Evolutionary conservation across 2,113 vertebrate species (phyloP), one percentile per base, ranked within the genome.

Genomic region (Oceanodroma tethys): DNA sequence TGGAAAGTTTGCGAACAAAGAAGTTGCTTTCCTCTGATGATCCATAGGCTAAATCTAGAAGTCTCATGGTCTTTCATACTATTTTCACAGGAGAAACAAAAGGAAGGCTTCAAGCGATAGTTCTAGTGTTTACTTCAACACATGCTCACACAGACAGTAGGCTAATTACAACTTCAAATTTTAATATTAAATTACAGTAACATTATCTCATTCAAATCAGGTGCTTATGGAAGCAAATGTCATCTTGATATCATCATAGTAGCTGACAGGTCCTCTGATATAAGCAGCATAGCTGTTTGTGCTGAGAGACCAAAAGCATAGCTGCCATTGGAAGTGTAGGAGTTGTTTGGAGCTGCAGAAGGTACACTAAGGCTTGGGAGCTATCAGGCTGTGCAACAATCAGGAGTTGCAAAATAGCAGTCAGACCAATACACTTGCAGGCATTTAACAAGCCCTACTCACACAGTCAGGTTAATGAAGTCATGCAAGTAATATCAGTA

Each of bases 11-110:
- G 67, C 25, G 78, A 81, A 91, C 50, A 86, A 97, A 95, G 45
- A 94, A 96, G 81, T 47, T 96, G 81, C 60, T 95, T 96, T 91
- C 88, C 65, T 84, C 93, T 83, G 48, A 86, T 82, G 83, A 94
- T 78, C 68, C 91, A 82, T 38, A 93, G 58, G 81, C 58, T 95
- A 75, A 95, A 88, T 27, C 83, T 76, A 67, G 42, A 65, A 70
- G 9, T 74, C 63, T 79, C 50, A 66, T 21, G 18, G 27, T 70
- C 52, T 80, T 93, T 86, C 59, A 78, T 19, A 38, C 25, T 86
- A 14, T 73, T 78, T 86, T 91, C 89, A 94, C 25, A 55, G 75
- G 2, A 84, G 66, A 94, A 95, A 90, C 12, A 87, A 89, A 90
- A 29, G 5, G 92, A 88, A 85, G 19, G 11, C 75, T 91, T 85